Evolutionary conservation across 2,888 invertebrate species (phyloP), one percentile per base, ranked within the genome.

Genomic region (Saturnia japonica): DNA sequence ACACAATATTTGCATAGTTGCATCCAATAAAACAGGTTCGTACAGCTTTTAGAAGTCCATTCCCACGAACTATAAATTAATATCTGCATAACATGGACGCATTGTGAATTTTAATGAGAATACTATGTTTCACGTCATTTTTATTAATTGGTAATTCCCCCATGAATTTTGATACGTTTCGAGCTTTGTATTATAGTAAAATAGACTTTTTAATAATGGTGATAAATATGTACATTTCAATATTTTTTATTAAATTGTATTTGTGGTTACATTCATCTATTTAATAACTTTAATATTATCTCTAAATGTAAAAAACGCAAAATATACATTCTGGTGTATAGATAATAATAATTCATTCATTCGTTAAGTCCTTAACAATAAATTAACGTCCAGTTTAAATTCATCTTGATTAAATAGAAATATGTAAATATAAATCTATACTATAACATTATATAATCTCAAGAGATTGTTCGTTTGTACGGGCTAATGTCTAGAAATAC

Each of bases 21-120:
- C 82, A 80, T 80, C 85, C 83, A 88, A 88, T 83, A 88, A 28
- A 91, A 91, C 91, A 77, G 89, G 91, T 91, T 83, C 71, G 88
- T 81, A 84, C 76, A 75, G 85, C 87, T 84, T 82, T 77, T 81
- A 83, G 76, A 71, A 47, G 60, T 19, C 22, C 75, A 78, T 80
- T 80, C 80, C 80, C 80, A 80, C 81, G 81, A 73, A 66, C 67
- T 70, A 25, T 70, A 73, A 73, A 72, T 74, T 76, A 74, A 74
- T 75, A 78, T 74, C 71, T 71, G 68, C 72, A 72, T 60, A 45
- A 54, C 19, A 47, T 25, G 47, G 47, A 68, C 68, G 67, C 60
- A 66, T 62, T 68, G 70, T 70, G 70, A 66, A 64, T 72, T 68
- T 66, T 72, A 51, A 68, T 68, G 47, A 62, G 70, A 22, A 69